Base-by-base conservation (phyloP, 2,888 invertebrate genomes). In the Agonopterix subpropinquella region DNA sequence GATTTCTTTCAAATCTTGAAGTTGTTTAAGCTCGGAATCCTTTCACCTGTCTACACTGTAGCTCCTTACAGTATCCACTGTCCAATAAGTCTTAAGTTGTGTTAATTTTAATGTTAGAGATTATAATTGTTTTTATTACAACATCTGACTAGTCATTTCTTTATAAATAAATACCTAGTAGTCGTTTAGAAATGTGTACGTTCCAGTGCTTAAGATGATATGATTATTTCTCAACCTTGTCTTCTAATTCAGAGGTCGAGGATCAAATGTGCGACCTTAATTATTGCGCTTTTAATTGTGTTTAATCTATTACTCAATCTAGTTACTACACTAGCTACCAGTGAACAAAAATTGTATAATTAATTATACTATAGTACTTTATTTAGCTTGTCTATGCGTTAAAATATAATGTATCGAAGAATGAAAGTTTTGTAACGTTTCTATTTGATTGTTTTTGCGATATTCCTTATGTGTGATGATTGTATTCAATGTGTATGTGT, bases 111-210 rank as follows among this genome's bases (percentile, higher is more conserved):
- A 47, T 49, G 44, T 46, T 50, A 49, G 37, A 45, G 44, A 53
- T 55, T 56, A 44, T 59, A 52, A 59, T 59, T 59, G 51, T 47
- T 59, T 57, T 54, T 47, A 49, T 44, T 59, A 64, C 62, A 61
- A 62, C 56, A 61, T 57, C 60, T 59, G 58, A 68, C 71, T 72
- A 72, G 72, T 72, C 72, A 69, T 67, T 60, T 62, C 55, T 46
- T 28, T 28, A 28, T 28, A 28, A 56, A 50, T 53, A 57, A 53
- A 53, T 53, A 55, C 10, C 4, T n/a, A 42, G 11, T 11, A 11
- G 13, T 42, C 10, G 11, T 11, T 42, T 42, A 11, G 42, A 11
- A 11, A 11, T 11, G 42, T 11, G 13, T 13, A 42, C 11, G 4
- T 11, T 11, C 8, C 13, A 11, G 42, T 11, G 8, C 8, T 42